Base-by-base conservation (phyloP, 2,888 invertebrate species). In the Rotaria socialis region DNA sequence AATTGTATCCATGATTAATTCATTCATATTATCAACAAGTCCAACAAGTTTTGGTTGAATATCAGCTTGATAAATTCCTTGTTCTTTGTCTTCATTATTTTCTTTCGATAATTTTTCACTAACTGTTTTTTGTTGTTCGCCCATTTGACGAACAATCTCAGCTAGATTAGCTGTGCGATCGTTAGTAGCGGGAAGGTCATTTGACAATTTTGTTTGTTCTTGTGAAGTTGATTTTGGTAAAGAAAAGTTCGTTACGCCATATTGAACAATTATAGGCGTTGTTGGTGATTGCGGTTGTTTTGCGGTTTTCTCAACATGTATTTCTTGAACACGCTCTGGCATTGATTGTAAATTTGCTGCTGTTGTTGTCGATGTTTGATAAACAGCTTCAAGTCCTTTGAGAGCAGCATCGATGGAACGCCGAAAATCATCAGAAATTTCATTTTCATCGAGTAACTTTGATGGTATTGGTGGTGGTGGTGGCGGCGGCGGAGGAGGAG, bases 401-500 rank as follows among this genome's bases (percentile, higher is more conserved):
- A 80, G 47, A 47, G 80, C 80, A 47, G 24, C 80, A 80, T 80
- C 80, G 47, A 80, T 80, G 14, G 80, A 47, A 80, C 80, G 80
- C n/a, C 80, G 80, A 80, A 80, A 80, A n/a, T 80, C 80, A 47
- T 80, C 80, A 47, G 47, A 47, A 47, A 80, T 80, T 47, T 80
- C 80, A 47, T 80, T 43, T 80, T 47, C 80, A 47, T 80, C 80
- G 10, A 47, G 80, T 47, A 80, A n/a, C 35, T 80, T 80, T 43
- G 24, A 47, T 24, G 43, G 11, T 47, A 24, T 24, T 24, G 58
- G 14, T 60, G 11, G 47, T 24, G 58, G 14, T 60, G 11, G 8
- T n/a, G 58, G 27, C 0, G 58, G 58, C 11, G 58, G 58, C 3
- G 58, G 35, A 5, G 67, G 58, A 1, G 58, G 35, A 19, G 67